Evolutionary conservation across 2,888 invertebrate genomes (phyloP).

Genomic region (Nymphalis c-album): DNA sequence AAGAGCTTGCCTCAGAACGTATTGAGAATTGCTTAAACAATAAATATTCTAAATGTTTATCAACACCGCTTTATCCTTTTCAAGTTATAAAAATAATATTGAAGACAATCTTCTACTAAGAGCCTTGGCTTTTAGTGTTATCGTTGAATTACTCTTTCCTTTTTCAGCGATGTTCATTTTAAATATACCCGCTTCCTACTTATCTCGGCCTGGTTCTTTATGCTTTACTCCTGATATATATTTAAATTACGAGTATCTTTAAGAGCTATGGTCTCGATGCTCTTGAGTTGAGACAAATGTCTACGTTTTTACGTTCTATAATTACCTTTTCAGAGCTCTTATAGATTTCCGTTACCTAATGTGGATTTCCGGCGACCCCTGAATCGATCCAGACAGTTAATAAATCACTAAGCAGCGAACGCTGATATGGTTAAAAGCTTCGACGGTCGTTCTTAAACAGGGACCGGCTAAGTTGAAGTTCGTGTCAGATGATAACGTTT

Average conservation of each 20-base stretch:
- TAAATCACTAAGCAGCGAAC: conserved; percentile 68
- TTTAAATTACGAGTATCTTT: conserved; percentile 53
- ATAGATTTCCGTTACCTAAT: conserved; percentile 70
- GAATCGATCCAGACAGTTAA: conserved; percentile 67
- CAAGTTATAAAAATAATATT: conserved; percentile 26
- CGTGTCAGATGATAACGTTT: conserved; percentile 76
- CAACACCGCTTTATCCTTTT: conserved; percentile 31
- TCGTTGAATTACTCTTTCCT: conserved; percentile 36
- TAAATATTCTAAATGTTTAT: conserved; percentile 32
- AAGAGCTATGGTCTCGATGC: conserved; percentile 35
- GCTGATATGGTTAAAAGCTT: conserved; percentile 77
- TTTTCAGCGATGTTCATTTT: conserved; percentile 39
- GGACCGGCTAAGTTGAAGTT: conserved; percentile 74
- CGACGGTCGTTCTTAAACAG: conserved; percentile 70
- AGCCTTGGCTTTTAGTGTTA: conserved; percentile 47
- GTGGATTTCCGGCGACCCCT: conserved; percentile 73
- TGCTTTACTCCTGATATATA: conserved; percentile 38
- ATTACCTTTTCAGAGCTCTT: conserved; percentile 60
- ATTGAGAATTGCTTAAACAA: conserved; percentile 38
- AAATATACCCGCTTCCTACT: conserved; percentile 45
- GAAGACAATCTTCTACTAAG: conserved; percentile 26
- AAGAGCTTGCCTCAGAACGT: conserved; percentile 49
- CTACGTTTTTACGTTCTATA: conserved; percentile 61
- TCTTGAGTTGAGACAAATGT: conserved; percentile 49
- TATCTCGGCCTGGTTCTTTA: conserved; percentile 17